A percentile compares a stretch with the other conserved stretches of the same genome.
Conservation (phyloP, 2,797 vertebrate genomes). For the Sebastes glaucus region DNA sequence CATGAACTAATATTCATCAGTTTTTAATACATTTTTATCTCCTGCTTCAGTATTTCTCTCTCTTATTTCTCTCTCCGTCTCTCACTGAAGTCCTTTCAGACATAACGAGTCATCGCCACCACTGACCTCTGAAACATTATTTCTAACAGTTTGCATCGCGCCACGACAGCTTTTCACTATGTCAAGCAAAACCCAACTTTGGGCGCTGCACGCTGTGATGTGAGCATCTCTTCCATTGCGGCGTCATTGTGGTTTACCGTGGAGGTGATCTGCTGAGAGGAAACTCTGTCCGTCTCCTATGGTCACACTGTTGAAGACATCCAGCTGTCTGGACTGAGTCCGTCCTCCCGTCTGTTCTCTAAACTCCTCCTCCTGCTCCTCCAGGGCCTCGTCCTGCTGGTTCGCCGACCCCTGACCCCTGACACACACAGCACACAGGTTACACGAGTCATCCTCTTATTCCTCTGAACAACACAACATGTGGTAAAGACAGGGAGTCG, state of each 20-base stretch:
- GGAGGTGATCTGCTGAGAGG: background rate
- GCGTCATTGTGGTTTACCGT: slow-evolving; percentile 9
- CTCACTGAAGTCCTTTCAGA: too few species aligned
- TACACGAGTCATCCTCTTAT: background rate
- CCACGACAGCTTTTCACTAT: too few species aligned
- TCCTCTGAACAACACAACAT: background rate
- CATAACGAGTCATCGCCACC: too few species aligned
- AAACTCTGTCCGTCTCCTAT: slow-evolving; percentile 9
- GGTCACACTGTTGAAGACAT: slow-evolving; percentile 1
- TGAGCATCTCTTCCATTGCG: too few species aligned
- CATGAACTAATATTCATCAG: too few species aligned
- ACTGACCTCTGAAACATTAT: too few species aligned
- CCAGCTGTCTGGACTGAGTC: slow-evolving; percentile 36
- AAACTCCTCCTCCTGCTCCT: background rate
- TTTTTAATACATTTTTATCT: fast-evolving
- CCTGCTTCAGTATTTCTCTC: too few species aligned
- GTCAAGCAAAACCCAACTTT: too few species aligned
- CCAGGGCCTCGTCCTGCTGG: background rate
- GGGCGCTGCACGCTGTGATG: too few species aligned
- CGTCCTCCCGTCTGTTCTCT: slow-evolving; percentile 32
- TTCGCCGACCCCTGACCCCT: background rate
- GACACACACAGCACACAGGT: background rate
- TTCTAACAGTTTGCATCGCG: too few species aligned
- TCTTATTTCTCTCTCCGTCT: too few species aligned
- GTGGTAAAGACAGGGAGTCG: background rate